Evolutionary conservation across 2,888 invertebrate species (phyloP).

Genomic region (Pyralis farinalis): DNA sequence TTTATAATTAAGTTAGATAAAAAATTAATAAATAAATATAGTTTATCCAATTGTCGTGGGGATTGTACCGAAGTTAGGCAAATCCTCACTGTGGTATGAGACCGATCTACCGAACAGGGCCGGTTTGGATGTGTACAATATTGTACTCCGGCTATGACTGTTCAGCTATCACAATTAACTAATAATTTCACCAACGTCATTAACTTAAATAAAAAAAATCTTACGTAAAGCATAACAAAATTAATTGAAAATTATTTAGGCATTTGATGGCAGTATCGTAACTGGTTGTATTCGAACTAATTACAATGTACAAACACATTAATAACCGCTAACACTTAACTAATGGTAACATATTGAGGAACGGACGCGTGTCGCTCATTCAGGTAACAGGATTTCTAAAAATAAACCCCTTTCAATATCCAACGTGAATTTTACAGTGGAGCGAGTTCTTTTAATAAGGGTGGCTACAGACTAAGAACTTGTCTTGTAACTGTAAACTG

Average conservation of each 20-base stretch:
- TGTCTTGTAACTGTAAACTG: too few species aligned
- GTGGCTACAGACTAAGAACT: too few species aligned
- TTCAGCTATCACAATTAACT: slow-evolving; percentile 72
- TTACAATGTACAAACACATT: slow-evolving; percentile 66
- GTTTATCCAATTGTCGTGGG: slow-evolving; percentile 58
- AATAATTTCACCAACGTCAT: slow-evolving; percentile 68
- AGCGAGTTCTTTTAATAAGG: too few species aligned
- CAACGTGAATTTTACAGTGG: background rate
- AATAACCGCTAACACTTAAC: slow-evolving; percentile 65
- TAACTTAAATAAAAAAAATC: slow-evolving; percentile 49
- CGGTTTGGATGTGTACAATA: slow-evolving; percentile 17
- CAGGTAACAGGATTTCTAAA: slow-evolving; percentile 67
- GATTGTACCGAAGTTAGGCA: slow-evolving; percentile 26
- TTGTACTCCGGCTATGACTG: slow-evolving; percentile 56
- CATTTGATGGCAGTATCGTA: slow-evolving; percentile 79
- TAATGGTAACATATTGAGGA: slow-evolving; percentile 79
- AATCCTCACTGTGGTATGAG: slow-evolving; percentile 13
- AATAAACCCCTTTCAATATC: slow-evolving; percentile 30
- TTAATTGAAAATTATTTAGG: slow-evolving; percentile 70
- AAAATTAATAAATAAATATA: slow-evolving; percentile 73
- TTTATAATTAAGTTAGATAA: slow-evolving; percentile 68
- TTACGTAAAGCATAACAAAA: slow-evolving; percentile 57
- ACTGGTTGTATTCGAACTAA: slow-evolving; percentile 74
- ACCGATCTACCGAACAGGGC: slow-evolving; percentile 12
- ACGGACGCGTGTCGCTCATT: slow-evolving; percentile 72